These are phyloP conservation scores for Pycnonotus jocosus DNA, from an alignment of 2,113 vertebrate genomes.

Conservation along the genomic window DNA sequence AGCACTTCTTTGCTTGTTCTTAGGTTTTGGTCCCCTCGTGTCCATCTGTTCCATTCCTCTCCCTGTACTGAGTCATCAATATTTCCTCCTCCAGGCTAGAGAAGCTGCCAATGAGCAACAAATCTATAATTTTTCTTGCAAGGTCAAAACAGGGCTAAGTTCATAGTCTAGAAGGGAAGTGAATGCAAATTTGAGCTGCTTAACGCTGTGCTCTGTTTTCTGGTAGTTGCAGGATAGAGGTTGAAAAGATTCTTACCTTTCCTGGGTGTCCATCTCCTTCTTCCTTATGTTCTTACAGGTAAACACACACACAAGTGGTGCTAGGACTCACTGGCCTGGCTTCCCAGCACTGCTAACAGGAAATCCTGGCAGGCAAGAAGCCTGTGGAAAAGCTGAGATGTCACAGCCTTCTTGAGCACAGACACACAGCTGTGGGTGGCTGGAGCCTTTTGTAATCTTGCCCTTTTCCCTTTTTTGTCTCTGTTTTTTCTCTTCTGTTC, in stretches of 20 bases:
- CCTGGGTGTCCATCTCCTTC: neutral
- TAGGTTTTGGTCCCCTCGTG: neutral
- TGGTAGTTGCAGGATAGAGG: neutral
- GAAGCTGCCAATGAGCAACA: neutral
- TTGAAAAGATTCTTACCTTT: neutral
- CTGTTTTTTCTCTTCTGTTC: neutral
- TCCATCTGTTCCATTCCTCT: neutral
- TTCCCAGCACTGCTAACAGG: neutral
- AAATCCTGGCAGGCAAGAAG: neutral
- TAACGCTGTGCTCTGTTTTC: neutral
- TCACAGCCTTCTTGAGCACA: neutral
- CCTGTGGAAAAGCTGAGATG: neutral
- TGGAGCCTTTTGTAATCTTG: neutral
- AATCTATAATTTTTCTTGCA: neutral
- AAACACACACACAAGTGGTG: neutral
- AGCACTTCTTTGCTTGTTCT: neutral
- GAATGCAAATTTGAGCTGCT: neutral
- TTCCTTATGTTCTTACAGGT: neutral
- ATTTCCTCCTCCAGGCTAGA: neutral
- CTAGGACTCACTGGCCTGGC: neutral
- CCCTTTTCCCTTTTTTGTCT: neutral
- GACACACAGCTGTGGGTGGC: neutral
- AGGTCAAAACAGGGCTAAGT: neutral
- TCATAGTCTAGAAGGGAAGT: neutral
- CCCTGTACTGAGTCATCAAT: neutral